These are phyloP conservation scores for Lasioglossum calceatum DNA, from an alignment of 2,888 invertebrate genomes.

Conservation along the genomic window DNA sequence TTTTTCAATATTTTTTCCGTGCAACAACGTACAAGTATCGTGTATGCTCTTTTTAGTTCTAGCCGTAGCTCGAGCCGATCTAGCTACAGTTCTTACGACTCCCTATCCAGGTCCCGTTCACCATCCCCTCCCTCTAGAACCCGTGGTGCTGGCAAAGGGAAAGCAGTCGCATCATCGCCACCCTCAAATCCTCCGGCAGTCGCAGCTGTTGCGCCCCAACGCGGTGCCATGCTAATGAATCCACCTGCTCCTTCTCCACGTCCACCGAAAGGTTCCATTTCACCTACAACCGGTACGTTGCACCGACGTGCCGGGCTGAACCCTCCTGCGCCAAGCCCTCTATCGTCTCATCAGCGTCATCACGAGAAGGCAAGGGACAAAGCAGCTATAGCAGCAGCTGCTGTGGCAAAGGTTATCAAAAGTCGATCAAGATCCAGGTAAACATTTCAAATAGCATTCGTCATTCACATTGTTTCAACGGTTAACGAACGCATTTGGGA, in stretches of 20 bases:
- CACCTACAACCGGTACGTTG: constrained; percentile 81
- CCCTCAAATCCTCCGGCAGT: constrained; percentile 77
- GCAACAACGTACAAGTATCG: constrained; percentile 63
- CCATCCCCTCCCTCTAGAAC: constrained; percentile 84
- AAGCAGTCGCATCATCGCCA: constrained; percentile 79
- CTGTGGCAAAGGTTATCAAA: constrained; percentile 82
- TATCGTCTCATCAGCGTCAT: constrained; percentile 78
- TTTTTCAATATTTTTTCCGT: constrained; percentile 15
- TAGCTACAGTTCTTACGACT: constrained; percentile 85
- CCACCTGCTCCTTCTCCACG: constrained; percentile 89
- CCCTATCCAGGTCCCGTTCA: constrained; percentile 85
- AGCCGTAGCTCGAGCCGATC: constrained; percentile 85
- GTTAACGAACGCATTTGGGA: neutral
- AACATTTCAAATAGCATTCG: constrained; percentile 8
- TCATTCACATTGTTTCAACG: neutral
- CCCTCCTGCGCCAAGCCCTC: constrained; percentile 82
- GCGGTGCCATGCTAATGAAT: constrained; percentile 89
- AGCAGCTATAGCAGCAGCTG: constrained; percentile 81
- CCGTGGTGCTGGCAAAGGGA: constrained; percentile 81
- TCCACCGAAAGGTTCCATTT: constrained; percentile 84
- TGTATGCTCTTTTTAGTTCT: constrained; percentile 81
- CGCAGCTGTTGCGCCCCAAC: constrained; percentile 86
- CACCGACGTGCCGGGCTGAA: constrained; percentile 82
- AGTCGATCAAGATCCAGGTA: constrained; percentile 83
- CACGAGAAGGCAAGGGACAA: constrained; percentile 80